Percentiles rank a stretch among this genome's conserved stretches.
phyloP scores from a whole-genome alignment of 1,140 invertebrate species.

The Tyrophagus putrescentiae region DNA sequence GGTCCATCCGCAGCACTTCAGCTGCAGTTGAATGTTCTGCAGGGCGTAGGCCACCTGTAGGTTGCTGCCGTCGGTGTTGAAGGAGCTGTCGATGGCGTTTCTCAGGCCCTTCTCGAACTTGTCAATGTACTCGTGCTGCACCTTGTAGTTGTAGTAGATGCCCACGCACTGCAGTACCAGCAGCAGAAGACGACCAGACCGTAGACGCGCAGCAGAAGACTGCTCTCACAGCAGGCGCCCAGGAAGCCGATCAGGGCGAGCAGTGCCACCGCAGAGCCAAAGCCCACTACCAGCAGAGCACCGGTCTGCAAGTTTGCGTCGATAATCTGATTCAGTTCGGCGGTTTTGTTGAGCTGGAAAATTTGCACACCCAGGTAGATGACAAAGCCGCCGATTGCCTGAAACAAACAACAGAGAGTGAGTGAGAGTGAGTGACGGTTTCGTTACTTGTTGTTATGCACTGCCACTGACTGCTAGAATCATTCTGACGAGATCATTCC shows the following conservation, averaged over 20 bases:
- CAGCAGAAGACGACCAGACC: not conserved
- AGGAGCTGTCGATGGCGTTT: no score
- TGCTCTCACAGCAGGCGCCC: not conserved
- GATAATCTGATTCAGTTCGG: no score
- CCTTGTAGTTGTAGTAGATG: not conserved
- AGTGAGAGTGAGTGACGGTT: no score
- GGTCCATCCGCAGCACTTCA: not conserved
- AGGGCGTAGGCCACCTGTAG: not conserved
- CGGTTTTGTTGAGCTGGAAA: no score
- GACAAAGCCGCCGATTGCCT: no score
- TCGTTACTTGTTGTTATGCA: no score
- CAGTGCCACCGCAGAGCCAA: not conserved
- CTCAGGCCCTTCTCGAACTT: not conserved
- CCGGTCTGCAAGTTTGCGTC: no score
- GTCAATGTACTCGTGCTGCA: not conserved
- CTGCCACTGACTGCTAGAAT: no score
- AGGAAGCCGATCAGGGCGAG: not conserved
- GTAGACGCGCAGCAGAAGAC: not conserved
- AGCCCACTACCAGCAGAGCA: no score
- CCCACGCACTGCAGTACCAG: not conserved
- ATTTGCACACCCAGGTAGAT: no score
- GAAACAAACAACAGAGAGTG: no score
- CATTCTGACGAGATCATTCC: no score
- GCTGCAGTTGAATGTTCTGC: not conserved
- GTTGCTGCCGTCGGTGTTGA: not conserved